Evolutionary conservation across 2,113 vertebrate species (phyloP).

Genomic region (Pachycephala philippinensis): DNA sequence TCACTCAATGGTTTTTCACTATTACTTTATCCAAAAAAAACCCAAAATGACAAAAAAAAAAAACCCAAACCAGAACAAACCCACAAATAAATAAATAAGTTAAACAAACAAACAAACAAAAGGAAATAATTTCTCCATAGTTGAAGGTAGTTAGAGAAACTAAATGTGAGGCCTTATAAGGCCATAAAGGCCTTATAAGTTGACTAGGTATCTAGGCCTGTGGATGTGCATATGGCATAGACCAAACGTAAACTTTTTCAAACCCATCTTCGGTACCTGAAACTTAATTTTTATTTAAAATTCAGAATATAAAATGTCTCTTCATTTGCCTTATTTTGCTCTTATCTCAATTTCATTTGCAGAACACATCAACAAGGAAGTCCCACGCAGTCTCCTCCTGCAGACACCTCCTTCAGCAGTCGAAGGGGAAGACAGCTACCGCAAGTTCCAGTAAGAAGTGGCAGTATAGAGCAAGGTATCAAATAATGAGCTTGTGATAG

Average conservation of each 20-base stretch:
- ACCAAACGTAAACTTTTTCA: not conserved
- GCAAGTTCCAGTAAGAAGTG: conserved; percentile 90
- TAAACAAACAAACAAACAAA: accelerated
- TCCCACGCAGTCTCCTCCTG: conserved; percentile 78
- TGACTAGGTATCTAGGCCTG: not conserved
- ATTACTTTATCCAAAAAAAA: not conserved
- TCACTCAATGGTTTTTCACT: not conserved
- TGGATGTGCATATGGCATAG: not conserved
- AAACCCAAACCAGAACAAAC: too few species aligned
- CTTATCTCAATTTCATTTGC: conserved; percentile 45
- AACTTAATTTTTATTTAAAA: not conserved
- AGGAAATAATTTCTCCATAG: not conserved
- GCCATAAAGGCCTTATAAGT: not conserved
- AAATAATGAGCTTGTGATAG: conserved; percentile 52
- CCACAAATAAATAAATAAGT: not conserved
- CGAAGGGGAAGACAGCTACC: conserved; percentile 92
- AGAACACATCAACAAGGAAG: conserved; percentile 84
- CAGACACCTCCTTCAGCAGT: conserved; percentile 79
- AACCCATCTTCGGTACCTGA: not conserved
- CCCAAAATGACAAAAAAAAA: not conserved
- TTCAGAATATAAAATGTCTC: not conserved
- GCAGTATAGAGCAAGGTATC: conserved; percentile 96
- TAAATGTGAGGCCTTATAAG: not conserved
- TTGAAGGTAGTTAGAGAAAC: not conserved
- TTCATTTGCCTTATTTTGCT: not conserved